Conservation (phyloP, 2,888 invertebrate genomes). For the Eugnorisma glareosa region DNA sequence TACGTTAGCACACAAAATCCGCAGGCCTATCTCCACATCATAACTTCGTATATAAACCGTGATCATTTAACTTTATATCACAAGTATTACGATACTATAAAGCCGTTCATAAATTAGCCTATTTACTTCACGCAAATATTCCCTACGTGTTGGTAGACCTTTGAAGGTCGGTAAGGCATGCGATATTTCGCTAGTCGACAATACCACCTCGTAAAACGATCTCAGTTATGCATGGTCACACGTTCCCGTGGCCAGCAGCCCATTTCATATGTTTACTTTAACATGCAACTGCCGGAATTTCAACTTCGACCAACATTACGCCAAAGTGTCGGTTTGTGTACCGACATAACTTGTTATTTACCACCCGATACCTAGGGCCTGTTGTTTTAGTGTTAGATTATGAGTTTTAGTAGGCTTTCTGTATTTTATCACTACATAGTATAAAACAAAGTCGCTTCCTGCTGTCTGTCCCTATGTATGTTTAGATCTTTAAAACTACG, state of each 20-base stretch:
- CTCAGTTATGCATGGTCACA: conserved; percentile 71
- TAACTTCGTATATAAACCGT: conserved; percentile 46
- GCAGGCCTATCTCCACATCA: conserved; percentile 37
- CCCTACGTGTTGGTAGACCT: conserved; percentile 28
- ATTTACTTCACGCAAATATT: conserved; percentile 54
- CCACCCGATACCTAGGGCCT: conserved; percentile 8
- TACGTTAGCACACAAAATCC: conserved; percentile 27
- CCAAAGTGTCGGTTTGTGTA: conserved; percentile 52
- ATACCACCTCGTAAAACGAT: conserved; percentile 56
- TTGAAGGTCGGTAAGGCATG: conserved; percentile 46
- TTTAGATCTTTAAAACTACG: no score
- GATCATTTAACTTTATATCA: conserved; percentile 60
- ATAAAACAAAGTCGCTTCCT: no score
- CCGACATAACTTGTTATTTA: conserved; percentile 55
- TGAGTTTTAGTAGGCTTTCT: conserved; percentile 1
- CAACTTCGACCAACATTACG: conserved; percentile 56
- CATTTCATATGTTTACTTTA: conserved; percentile 65
- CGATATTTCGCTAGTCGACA: conserved; percentile 56
- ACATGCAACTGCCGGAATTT: conserved; percentile 67
- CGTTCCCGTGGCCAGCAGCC: conserved; percentile 52
- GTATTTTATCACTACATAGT: no score
- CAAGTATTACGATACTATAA: conserved; percentile 59
- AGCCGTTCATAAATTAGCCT: conserved; percentile 57
- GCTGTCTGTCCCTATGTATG: no score
- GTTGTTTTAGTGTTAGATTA: conserved; percentile 17